Conservation (phyloP, 1,140 invertebrate genomes). For the Drosophila biarmipes region DNA sequence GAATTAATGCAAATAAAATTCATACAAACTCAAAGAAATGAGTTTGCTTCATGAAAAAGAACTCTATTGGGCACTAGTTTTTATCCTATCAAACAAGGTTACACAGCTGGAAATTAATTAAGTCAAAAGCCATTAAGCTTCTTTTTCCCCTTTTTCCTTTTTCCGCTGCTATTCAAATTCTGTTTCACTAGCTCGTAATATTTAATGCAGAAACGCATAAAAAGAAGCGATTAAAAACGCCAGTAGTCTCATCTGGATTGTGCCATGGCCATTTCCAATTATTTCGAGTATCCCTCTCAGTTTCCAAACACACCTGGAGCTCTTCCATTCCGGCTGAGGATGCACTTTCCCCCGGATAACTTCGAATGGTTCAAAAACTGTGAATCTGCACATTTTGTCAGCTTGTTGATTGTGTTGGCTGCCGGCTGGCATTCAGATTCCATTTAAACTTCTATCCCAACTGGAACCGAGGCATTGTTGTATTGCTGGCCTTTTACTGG, state of each 20-base stretch:
- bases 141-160: neutral
- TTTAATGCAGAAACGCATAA: neutral
- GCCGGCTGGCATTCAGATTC: conserved; percentile 1
- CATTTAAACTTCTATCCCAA: conserved; percentile 21
- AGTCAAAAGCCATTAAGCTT: conserved; percentile 30
- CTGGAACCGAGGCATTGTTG: conserved; percentile 7
- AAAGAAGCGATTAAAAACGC: neutral
- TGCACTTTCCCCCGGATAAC: conserved; percentile 6
- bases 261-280: conserved; percentile 19
- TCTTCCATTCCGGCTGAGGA: neutral
- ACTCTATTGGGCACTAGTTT: neutral
- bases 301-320: conserved; percentile 5
- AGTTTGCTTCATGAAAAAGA: neutral
- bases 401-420: conserved; percentile 14
- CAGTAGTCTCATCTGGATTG: conserved; percentile 1
- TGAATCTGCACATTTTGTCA: conserved; percentile 20
- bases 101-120: conserved; percentile 27
- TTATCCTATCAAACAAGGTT: neutral
- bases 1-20: neutral
- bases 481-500: conserved; percentile 28
- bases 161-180: conserved; percentile 21
- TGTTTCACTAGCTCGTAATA: neutral
- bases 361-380: conserved; percentile 13
- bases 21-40: too few relatives aligned
- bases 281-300: conserved; percentile 6